Evolutionary conservation across 2,113 vertebrate genomes (phyloP).

Genomic region (Bostrychus sinensis): DNA sequence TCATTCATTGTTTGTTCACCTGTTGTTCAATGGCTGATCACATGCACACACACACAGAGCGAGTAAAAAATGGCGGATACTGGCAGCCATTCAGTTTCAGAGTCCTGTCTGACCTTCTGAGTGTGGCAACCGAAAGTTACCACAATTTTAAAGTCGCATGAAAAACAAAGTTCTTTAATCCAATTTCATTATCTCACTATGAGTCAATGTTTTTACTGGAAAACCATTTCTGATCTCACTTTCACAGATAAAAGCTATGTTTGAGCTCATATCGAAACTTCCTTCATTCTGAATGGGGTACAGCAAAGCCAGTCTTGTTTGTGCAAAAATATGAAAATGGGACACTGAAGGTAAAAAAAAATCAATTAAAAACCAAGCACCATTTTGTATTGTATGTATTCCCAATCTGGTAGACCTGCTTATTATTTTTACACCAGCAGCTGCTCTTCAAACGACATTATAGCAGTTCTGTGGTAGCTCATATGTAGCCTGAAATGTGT

Average conservation of each 20-base stretch:
- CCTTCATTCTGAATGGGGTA: too few species aligned
- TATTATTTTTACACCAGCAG: too few species aligned
- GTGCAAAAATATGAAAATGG: too few species aligned
- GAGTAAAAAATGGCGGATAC: conserved; percentile 64
- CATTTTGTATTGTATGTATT: too few species aligned
- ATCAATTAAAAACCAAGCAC: too few species aligned
- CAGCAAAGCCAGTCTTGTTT: too few species aligned
- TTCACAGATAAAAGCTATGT: neutral
- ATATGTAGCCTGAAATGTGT: conserved; percentile 4
- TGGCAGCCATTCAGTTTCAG: conserved; percentile 53
- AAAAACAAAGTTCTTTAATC: too few species aligned
- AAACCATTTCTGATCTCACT: neutral
- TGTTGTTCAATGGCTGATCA: neutral
- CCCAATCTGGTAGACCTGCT: too few species aligned
- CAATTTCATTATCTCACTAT: neutral
- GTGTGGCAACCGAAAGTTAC: neutral
- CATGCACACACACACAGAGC: neutral
- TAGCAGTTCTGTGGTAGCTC: neutral
- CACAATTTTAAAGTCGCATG: too few species aligned
- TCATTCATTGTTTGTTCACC: conserved; percentile 1
- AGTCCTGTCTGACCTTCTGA: conserved; percentile 57
- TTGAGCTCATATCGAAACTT: neutral
- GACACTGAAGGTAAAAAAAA: too few species aligned
- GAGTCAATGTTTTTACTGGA: neutral
- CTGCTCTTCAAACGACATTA: neutral